phyloP scores from a whole-genome alignment of 2,113 vertebrate genomes.

The Acrocephalus kingi region DNA sequence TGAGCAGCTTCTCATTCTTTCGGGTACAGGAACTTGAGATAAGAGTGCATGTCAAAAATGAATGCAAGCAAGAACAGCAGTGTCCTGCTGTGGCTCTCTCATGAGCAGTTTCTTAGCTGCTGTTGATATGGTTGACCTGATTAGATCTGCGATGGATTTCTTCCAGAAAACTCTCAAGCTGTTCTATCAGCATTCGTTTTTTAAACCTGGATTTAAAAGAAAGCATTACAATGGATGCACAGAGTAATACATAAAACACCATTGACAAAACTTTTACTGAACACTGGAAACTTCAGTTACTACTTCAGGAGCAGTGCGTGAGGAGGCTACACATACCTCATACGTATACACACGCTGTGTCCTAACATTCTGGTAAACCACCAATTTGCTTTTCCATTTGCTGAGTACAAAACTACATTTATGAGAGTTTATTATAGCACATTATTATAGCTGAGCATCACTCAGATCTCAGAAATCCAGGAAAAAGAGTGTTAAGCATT shows the following conservation, averaged over 20 bases:
- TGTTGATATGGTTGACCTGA: slow-evolving; percentile 89
- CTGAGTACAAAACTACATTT: neutral
- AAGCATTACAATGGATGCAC: slow-evolving; percentile 1
- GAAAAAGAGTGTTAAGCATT: neutral
- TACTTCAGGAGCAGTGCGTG: neutral
- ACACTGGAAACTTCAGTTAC: neutral
- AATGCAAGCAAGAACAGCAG: slow-evolving; percentile 73
- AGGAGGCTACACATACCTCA: neutral
- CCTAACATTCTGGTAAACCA: neutral
- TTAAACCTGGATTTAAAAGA: slow-evolving; percentile 85
- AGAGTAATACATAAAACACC: neutral
- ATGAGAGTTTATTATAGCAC: neutral
- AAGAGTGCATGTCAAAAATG: slow-evolving; percentile 78
- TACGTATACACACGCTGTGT: accelerated
- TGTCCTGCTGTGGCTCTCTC: slow-evolving; percentile 56
- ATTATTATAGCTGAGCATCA: neutral
- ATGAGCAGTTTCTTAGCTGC: slow-evolving; percentile 72
- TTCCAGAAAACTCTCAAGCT: slow-evolving; percentile 92
- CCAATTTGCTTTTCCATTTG: neutral
- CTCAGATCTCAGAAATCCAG: neutral
- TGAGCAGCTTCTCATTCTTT: slow-evolving; percentile 74
- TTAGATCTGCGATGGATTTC: slow-evolving; percentile 91
- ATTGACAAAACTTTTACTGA: neutral
- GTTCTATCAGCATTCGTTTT: slow-evolving; percentile 95
- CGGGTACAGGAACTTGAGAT: slow-evolving; percentile 56